Evolutionary conservation across 92 coral and sea anemone species (phyloP).

Genomic region (Parazoanthus darwini): DNA sequence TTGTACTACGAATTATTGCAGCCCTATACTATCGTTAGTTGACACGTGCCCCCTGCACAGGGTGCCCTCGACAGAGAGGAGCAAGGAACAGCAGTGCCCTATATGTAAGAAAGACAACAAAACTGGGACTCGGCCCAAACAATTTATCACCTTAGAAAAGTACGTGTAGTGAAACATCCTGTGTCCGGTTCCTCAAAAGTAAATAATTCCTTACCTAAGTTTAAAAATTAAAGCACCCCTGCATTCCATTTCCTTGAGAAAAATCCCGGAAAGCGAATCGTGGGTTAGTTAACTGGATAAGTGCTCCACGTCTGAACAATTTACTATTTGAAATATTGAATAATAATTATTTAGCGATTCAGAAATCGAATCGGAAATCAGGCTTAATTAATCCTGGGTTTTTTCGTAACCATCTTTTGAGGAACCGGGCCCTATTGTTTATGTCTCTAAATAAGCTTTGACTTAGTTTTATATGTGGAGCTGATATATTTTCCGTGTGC

Average conservation of each 20-base stretch:
- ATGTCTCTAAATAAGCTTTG: background rate
- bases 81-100: conserved; percentile 65
- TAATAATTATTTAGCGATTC: too few species aligned
- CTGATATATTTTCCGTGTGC: background rate
- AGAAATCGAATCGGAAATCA: too few species aligned
- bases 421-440: too few species aligned
- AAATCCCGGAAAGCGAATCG: too few species aligned
- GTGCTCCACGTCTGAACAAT: too few species aligned
- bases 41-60: conserved; percentile 75
- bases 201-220: background rate
- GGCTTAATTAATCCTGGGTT: too few species aligned
- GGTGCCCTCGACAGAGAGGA: conserved; percentile 57
- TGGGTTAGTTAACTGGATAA: too few species aligned
- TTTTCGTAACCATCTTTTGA: too few species aligned
- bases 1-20: conserved; percentile 79
- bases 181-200: background rate
- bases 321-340: too few species aligned
- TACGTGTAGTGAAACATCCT: conserved; percentile 45
- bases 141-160: conserved; percentile 55
- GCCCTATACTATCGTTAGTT: conserved; percentile 83
- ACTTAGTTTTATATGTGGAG: background rate
- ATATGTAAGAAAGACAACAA: conserved; percentile 68
- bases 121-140: conserved; percentile 51
- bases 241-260: too few species aligned
- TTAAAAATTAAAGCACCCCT: too few species aligned